A percentile compares a stretch with the other conserved stretches of the same genome.
These are phyloP conservation scores for Ostrea denselamellosa DNA, from an alignment of 1,140 invertebrate species.

Conservation along the genomic window DNA sequence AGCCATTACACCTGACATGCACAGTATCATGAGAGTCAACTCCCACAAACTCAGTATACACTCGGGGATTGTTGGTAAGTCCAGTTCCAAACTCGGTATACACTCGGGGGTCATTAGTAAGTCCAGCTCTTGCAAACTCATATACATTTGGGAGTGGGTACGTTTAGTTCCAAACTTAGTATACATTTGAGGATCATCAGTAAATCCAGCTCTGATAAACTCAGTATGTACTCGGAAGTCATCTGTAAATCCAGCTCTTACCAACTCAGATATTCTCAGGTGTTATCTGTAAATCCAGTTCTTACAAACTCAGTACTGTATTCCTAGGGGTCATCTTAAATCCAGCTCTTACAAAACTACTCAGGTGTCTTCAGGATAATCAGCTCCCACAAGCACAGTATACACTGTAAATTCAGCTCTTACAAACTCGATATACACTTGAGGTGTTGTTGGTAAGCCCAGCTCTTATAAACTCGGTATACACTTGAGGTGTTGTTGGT, in stretches of 20 bases:
- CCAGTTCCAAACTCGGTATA: not conserved
- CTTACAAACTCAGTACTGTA: not conserved
- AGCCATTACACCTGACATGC: constrained; percentile 70
- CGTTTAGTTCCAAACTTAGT: not conserved
- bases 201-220: too few species aligned
- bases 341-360: too few species aligned
- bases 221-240: too few species aligned
- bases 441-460: not conserved
- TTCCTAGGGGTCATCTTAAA: too few species aligned
- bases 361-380: not conserved
- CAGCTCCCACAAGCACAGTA: not conserved
- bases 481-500: not conserved
- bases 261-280: not conserved
- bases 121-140: not conserved
- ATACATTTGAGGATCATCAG: not conserved
- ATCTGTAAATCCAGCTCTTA: not conserved
- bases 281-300: not conserved
- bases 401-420: not conserved
- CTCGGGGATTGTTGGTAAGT: not conserved
- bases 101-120: not conserved
- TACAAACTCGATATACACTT: not conserved
- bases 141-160: not conserved
- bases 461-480: not conserved
- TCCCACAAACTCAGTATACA: constrained; percentile 32
- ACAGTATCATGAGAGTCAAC: constrained; percentile 46